Evolutionary conservation across 2,113 vertebrate species (phyloP).

Genomic region (Nesoenas mayeri): DNA sequence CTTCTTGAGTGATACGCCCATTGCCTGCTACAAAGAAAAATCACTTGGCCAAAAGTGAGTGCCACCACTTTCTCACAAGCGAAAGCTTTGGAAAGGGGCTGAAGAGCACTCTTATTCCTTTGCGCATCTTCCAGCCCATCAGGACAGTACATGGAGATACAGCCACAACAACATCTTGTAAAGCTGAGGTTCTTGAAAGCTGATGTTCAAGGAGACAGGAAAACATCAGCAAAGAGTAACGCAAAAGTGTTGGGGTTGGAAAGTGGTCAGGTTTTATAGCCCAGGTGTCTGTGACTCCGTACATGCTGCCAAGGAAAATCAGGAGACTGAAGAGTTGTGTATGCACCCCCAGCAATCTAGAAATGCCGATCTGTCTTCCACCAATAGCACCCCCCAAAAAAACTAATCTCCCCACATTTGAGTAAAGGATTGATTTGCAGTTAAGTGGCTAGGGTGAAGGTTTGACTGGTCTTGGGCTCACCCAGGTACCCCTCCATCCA

Average conservation of each 20-base stretch:
- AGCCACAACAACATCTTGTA: background rate
- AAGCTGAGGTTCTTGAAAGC: background rate
- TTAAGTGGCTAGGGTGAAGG: background rate
- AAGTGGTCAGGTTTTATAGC: background rate
- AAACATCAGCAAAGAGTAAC: background rate
- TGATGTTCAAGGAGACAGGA: background rate
- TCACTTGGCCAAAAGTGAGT: background rate
- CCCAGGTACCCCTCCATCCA: background rate
- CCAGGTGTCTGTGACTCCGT: background rate
- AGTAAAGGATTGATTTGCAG: background rate
- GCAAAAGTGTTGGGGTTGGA: background rate
- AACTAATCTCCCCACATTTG: background rate
- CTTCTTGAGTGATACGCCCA: background rate
- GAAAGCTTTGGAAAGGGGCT: background rate
- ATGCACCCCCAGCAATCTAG: conserved; percentile 14
- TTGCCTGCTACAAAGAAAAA: background rate
- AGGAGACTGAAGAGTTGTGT: background rate
- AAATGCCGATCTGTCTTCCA: conserved; percentile 12
- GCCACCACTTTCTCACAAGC: background rate
- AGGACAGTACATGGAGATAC: background rate
- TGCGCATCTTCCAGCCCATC: background rate
- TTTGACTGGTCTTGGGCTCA: background rate
- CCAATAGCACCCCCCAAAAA: background rate
- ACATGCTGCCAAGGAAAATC: background rate
- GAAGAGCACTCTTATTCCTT: background rate